These are phyloP conservation scores for Alca torda DNA, from an alignment of 2,797 vertebrate species.

Conservation along the genomic window DNA sequence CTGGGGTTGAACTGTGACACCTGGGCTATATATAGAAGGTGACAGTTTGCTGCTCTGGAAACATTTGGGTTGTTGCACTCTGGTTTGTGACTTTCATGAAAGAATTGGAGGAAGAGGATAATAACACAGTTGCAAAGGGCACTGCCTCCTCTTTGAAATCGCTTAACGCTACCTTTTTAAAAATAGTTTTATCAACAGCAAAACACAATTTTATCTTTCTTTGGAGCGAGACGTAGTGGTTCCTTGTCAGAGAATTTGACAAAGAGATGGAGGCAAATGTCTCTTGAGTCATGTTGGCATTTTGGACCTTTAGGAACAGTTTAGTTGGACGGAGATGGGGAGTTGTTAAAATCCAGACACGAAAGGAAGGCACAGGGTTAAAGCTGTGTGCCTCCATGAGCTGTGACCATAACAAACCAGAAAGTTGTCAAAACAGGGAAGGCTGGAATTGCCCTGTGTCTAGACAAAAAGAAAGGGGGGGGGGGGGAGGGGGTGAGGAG, in stretches of 20 bases:
- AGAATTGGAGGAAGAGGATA: constrained; percentile 52
- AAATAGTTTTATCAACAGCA: not conserved
- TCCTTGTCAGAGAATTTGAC: not conserved
- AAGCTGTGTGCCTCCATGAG: not conserved
- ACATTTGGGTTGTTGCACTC: not conserved
- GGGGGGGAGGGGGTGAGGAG: not conserved
- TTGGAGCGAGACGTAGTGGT: not conserved
- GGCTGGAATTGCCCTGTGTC: not conserved
- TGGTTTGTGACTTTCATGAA: not conserved
- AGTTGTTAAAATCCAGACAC: not conserved
- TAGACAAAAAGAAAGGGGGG: not conserved
- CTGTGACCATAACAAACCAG: not conserved
- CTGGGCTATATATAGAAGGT: constrained; percentile 10
- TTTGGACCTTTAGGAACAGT: not conserved
- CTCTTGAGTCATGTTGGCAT: not conserved
- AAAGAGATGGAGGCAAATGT: not conserved
- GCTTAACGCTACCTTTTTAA: not conserved
- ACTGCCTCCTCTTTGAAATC: not conserved
- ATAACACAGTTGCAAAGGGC: not conserved
- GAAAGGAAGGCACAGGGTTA: not conserved
- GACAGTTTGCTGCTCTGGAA: not conserved
- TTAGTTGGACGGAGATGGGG: not conserved
- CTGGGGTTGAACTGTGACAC: not conserved
- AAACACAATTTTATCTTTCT: not conserved
- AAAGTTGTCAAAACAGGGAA: not conserved